phyloP scores from a whole-genome alignment of 2,888 invertebrate species.

The Leucophenga montana region DNA sequence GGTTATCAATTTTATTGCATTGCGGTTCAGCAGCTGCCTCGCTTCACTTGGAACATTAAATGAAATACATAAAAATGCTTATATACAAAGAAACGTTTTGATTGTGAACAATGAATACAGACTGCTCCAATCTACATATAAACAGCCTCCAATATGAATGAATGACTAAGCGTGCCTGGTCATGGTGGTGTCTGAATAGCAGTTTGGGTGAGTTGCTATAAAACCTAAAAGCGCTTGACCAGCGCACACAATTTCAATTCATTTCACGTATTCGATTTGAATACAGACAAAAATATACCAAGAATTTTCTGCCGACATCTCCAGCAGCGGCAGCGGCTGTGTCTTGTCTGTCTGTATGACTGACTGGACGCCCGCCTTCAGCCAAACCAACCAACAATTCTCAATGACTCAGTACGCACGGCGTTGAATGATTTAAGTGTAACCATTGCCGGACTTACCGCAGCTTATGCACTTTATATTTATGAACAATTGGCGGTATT shows the following conservation, averaged over 20 bases:
- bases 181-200: background rate
- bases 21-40: conserved; percentile 33
- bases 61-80: background rate
- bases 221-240: background rate
- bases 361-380: too few relatives aligned
- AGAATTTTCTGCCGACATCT: background rate
- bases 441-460: conserved; percentile 7
- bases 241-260: conserved; percentile 7
- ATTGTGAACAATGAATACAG: too few relatives aligned
- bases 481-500: background rate
- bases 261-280: conserved; percentile 26
- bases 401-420: conserved; percentile 60
- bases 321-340: too few relatives aligned
- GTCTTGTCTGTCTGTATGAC: too few relatives aligned
- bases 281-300: background rate
- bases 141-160: background rate
- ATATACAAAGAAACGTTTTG: background rate
- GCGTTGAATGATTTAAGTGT: conserved; percentile 66
- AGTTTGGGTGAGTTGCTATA: background rate
- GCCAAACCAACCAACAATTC: background rate
- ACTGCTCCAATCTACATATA: background rate
- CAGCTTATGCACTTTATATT: background rate
- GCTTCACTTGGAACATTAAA: background rate
- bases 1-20: conserved; percentile 57
- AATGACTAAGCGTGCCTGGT: background rate